Evolutionary conservation across 2,113 vertebrate genomes (phyloP), one percentile per base, ranked within the genome.

Genomic region (Nothocercus nigrocapillus): DNA sequence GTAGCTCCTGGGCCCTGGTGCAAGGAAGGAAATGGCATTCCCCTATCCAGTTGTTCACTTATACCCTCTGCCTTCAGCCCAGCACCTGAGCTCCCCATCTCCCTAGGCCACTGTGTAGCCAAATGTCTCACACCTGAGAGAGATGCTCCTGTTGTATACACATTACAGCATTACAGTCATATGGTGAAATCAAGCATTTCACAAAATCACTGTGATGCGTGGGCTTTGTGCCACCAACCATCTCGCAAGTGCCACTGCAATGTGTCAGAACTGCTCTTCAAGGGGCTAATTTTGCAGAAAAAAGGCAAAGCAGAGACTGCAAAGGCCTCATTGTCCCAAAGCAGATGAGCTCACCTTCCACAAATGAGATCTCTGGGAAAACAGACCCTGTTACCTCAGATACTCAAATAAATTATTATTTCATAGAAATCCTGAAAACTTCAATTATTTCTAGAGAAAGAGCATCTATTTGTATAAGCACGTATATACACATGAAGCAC

Each of bases 101-200:
- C 58, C 67, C 11, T 20, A 14, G 18, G 32, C 10, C 27, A 40
- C 17, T 3, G 30, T 28, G 21, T 45, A 78, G 27, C 15, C 36
- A 34, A 54, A 9, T 40, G 22, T 34, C 54, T 75, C 59, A 63
- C n/a, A 90, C 49, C 16, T 15, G 40, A 83, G 20, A 77, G 45
- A 64, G 9, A 36, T 4, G 11, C 6, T 3, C 5, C 27, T 42
- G 9, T 13, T 59, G 16, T 7, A 51, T 45, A 49, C 18, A 7
- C 3, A 1, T 21, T 11, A 25, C 1, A 3, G 22, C 4, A 1
- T 28, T 10, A 25, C 1, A 3, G 20, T 27, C 51, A 30, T 32
- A 45, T 38, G 28, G 27, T 62, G 45, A 88, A 88, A 68, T 34
- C 11, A 45, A 61, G 28, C 25, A 17, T 72, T 70, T 45, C 1